phyloP scores from a whole-genome alignment of 2,888 invertebrate genomes.

The Scaptomyza tumidula region DNA sequence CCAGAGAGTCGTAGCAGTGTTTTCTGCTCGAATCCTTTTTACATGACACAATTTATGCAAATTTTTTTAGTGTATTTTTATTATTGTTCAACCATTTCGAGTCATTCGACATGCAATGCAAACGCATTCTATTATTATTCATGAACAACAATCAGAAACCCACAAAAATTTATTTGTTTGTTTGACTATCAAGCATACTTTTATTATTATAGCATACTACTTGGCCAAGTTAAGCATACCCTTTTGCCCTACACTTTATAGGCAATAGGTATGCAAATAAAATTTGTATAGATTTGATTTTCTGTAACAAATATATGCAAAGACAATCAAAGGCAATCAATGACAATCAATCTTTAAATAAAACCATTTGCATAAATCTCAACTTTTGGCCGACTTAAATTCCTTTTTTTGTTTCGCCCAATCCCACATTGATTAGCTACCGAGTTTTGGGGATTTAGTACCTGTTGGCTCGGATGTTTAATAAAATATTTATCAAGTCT shows the following conservation, averaged over 20 bases:
- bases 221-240: neutral
- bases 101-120: constrained; percentile 1
- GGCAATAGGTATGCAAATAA: constrained; percentile 16
- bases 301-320: constrained; percentile 27
- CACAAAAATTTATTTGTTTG: no score
- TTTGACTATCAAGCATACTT: no score
- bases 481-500: constrained; percentile 63
- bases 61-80: constrained; percentile 52
- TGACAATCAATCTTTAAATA: constrained; percentile 72
- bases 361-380: constrained; percentile 72
- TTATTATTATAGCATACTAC: no score
- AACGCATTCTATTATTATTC: constrained; percentile 66
- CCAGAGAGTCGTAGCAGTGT: neutral
- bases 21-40: constrained; percentile 46
- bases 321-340: constrained; percentile 44
- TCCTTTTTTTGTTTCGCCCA: neutral
- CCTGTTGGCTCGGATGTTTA: constrained; percentile 53
- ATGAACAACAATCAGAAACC: constrained; percentile 52
- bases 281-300: constrained; percentile 53
- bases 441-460: constrained; percentile 45
- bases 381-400: constrained; percentile 22
- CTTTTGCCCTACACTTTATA: neutral
- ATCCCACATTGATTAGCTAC: constrained; percentile 58
- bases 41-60: constrained; percentile 54
- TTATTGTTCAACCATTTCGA: constrained; percentile 35